Evolutionary conservation across 2,888 invertebrate genomes (phyloP), one percentile per base, ranked within the genome.

Genomic region (Netelia inedita): DNA sequence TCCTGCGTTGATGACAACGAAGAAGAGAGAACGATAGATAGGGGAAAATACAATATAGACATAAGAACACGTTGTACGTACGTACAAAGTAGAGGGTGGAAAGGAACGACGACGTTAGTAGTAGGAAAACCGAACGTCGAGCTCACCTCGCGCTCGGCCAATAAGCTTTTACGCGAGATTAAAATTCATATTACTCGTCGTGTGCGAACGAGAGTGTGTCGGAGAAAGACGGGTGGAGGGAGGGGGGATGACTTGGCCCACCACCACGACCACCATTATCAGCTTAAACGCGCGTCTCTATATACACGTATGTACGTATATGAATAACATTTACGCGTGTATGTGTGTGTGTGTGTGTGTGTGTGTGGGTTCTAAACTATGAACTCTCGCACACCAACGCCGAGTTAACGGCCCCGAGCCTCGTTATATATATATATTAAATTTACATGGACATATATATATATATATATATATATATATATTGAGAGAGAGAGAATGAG

Each of bases 141-240:
- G 46, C 46, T 46, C 46, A 35, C 57, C 35, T 41, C 21, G 66
- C 46, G 82, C 53, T 53, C 5, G 78, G 78, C 85, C 88, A 88
- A 88, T 87, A 83, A 88, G 88, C 88, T 89, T 89, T 87, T 88
- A 88, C 84, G 83, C 75, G 82, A 88, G 85, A 90, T 91, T 91
- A 88, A 91, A 90, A 91, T 89, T 90, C 88, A 90, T 88, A 89
- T 86, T 86, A 80, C 81, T 85, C 61, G 61, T 61, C 73, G 81
- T 68, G 72, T 59, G 59, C 28, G 65, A 55, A 59, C 57, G 65
- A 55, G 28, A 65, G 21, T 69, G 63, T 66, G 35, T 28, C 41
- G 19, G 8, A 46, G 46, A 2, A 46, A 46, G 46, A 2, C 8
- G 46, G 46, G 11, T 14, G 11, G 1, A 0, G 46, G 14, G 41